Evolutionary conservation across 2,888 invertebrate species (phyloP), one percentile per base, ranked within the genome.

Genomic region (Drosophila paracracens): DNA sequence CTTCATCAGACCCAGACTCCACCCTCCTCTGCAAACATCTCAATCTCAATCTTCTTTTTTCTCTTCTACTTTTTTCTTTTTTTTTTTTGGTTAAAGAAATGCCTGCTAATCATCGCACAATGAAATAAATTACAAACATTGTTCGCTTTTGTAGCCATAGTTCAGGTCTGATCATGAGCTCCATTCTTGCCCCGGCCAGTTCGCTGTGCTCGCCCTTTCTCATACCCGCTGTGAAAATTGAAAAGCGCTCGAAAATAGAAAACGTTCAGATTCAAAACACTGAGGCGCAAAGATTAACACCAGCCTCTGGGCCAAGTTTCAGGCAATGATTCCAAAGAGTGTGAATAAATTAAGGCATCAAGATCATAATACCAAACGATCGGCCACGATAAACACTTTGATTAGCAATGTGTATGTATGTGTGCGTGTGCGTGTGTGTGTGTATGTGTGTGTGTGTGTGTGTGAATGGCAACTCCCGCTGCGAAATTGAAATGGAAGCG

Each of bases 341-440:
- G 91, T 91, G 91, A 91, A 91, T 91, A 91, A 91, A 92, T 91
- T 91, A 90, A 89, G 87, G 88, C 83, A 85, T 91, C 91, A 87
- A 89, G 85, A 81, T 87, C 80, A 84, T 87, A 87, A 87, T 89
- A 87, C 89, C 85, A 88, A 89, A 81, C 80, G 88, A 87, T 85
- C 89, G 81, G 68, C 83, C 82, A 90, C 91, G 91, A 91, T 91
- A 88, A 91, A 88, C 91, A 88, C 84, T 82, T 89, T 90, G 89
- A 91, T 91, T 91, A 89, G 87, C 81, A 81, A 69, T 77, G 16
- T 63, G 18, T 50, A 13, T 59, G 21, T 50, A 1, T 51, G 7
- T 51, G 18, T 60, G 4, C 50, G 6, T 54, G 16, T 31, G 16
- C 48, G 27, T 56, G 46, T 50, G 21, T 33, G 29, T 62, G 46